These are phyloP conservation scores for Acanthornis magna DNA, from an alignment of 2,797 vertebrate genomes.

Conservation along the genomic window DNA sequence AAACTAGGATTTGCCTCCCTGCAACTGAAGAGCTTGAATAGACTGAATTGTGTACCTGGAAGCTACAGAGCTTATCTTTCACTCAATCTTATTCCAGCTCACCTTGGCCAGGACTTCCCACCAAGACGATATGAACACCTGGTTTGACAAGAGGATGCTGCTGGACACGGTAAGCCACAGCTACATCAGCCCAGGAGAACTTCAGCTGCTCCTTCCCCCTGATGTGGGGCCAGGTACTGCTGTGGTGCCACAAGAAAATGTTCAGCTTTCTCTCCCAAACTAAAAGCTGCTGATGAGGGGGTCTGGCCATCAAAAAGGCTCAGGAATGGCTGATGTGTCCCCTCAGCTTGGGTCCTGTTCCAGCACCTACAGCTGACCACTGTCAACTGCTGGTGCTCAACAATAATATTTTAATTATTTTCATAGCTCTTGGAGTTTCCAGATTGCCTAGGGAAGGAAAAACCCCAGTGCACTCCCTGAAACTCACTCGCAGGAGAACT, in stretches of 20 bases:
- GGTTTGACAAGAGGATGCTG: background rate
- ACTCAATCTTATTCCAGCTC: background rate
- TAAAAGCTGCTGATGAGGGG: background rate
- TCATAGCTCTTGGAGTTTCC: background rate
- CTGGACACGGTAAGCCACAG: background rate
- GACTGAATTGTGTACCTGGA: background rate
- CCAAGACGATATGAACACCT: background rate
- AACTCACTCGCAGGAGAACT: background rate
- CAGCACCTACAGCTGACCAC: slow-evolving; percentile 1
- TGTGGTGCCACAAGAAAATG: background rate
- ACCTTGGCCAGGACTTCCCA: background rate
- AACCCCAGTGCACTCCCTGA: accelerated
- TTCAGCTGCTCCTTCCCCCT: background rate
- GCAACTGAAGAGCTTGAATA: background rate
- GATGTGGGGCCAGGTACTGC: accelerated
- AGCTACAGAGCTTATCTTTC: background rate
- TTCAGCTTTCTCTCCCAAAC: background rate
- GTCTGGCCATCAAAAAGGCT: background rate
- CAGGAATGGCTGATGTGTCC: background rate
- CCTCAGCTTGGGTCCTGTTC: background rate
- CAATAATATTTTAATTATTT: background rate
- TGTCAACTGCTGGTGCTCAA: background rate
- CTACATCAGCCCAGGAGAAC: background rate
- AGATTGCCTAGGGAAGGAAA: background rate
- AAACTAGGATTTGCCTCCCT: background rate